Evolutionary conservation across 2,888 invertebrate genomes (phyloP).

Genomic region (Labia minor): DNA sequence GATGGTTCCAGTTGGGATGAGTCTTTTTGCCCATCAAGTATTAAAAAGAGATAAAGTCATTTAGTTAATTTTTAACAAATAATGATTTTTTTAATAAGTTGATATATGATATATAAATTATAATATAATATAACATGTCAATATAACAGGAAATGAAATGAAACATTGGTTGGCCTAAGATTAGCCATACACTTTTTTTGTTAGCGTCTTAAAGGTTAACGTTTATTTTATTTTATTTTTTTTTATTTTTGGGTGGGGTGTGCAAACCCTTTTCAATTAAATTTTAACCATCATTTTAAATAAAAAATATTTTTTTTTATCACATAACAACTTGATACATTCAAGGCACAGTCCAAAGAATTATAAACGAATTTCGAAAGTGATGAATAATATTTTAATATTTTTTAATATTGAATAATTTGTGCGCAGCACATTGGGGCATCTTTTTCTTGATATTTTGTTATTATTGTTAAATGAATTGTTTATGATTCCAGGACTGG

Average conservation of each 20-base stretch:
- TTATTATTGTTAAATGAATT: too few relatives aligned
- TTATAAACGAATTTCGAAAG: background rate
- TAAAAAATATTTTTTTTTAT: background rate
- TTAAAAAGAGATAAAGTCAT: too few relatives aligned
- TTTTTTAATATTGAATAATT: too few relatives aligned
- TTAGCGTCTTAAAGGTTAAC: too few relatives aligned
- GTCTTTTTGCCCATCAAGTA: too few relatives aligned
- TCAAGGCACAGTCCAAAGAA: constrained; percentile 13
- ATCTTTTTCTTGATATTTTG: too few relatives aligned
- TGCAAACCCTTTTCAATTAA: background rate
- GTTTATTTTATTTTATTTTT: too few relatives aligned
- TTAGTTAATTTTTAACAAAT: background rate
- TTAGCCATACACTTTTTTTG: too few relatives aligned
- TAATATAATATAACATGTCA: constrained; percentile 3
- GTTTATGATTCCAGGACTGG: constrained; percentile 8
- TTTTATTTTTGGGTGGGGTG: too few relatives aligned
- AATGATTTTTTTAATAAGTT: background rate
- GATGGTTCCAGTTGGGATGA: too few relatives aligned
- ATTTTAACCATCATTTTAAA: background rate
- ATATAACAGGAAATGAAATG: background rate
- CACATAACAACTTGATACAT: constrained; percentile 13
- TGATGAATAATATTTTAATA: too few relatives aligned
- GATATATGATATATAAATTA: constrained; percentile 3
- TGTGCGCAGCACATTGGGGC: background rate
- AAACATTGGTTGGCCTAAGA: constrained; percentile 2